Evolutionary conservation across 2,888 invertebrate genomes (phyloP), one percentile per base, ranked within the genome.

Genomic region (Flabesymbios commensalis): DNA sequence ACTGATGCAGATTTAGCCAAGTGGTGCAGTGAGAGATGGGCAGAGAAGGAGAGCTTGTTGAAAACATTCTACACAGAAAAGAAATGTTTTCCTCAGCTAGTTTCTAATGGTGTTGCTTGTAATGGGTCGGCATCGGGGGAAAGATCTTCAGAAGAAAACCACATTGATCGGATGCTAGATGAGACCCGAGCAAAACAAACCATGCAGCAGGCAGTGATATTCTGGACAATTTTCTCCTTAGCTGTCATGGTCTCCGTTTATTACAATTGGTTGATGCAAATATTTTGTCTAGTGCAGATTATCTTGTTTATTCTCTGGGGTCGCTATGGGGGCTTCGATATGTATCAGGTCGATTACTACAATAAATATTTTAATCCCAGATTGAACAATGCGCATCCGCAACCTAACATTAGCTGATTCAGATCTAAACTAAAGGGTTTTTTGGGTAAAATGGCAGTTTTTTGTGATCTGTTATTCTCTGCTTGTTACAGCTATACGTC

Each of bases 1-100:
- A 52, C 68, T 7, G 64, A 70, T 14, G 68, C 67, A 5, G 72
- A 65, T 17, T 57, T 77, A n/a, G 32, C 42, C 10, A 54, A 57
- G n/a, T 84, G 84, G 84, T 74, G 82, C 58, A 71, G 68, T 24
- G 65, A 77, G 14, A 63, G 75, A 14, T 84, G 84, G 84, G 66
- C 31, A 22, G 72, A 76, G 59, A 84, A 85, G 64, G 84, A 84
- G 63, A 69, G 72, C 42, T 69, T 70, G 17, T 74, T 84, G 10
- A 55, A 70, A 48, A 57, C 58, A 17, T 76, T 73, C 58, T 75
- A 76, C 57, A 45, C 26, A 10, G 49, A 17, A 7, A 49, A 49
- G 10, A 10, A 5, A 7, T 49, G 26, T 32, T 22, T 32, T 7
- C 14, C 28, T 10, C 10, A 36, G 39, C 10, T 36, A 10, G n/a